phyloP scores from a whole-genome alignment of 2,797 vertebrate genomes.

The Silurus aristotelis region DNA sequence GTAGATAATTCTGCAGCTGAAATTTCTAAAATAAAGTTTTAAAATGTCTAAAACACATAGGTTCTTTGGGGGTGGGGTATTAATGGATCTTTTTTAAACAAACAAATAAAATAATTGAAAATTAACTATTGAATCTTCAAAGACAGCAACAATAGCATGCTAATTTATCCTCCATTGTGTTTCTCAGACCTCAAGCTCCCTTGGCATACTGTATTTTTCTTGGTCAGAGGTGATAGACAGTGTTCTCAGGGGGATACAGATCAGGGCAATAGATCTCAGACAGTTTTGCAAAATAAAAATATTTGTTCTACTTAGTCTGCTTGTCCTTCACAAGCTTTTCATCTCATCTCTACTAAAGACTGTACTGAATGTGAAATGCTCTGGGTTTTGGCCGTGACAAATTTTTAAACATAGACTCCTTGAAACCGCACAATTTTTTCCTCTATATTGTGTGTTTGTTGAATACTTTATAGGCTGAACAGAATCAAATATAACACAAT shows the following conservation, averaged over 20 bases:
- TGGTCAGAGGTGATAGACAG: neutral
- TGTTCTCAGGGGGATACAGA: neutral
- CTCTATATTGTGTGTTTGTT: too few species aligned
- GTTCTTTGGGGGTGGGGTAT: neutral
- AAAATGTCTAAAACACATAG: neutral
- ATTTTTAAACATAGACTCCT: neutral
- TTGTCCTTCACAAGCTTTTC: neutral
- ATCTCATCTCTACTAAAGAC: neutral
- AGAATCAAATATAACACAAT: too few species aligned
- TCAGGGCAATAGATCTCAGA: neutral
- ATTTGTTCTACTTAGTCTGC: neutral
- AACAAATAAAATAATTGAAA: neutral
- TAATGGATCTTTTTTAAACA: neutral
- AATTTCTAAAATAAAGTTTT: neutral
- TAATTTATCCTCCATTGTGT: neutral
- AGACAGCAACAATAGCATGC: neutral
- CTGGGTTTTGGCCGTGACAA: neutral
- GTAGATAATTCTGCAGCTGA: neutral
- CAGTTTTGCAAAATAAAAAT: neutral
- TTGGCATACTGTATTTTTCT: neutral
- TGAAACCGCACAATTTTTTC: too few species aligned
- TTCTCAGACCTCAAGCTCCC: neutral
- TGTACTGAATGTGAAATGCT: neutral
- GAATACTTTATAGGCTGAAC: too few species aligned
- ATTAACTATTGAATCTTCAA: neutral